Base-by-base conservation (phyloP, 2,113 vertebrate species). In the Cichladusa arquata region DNA sequence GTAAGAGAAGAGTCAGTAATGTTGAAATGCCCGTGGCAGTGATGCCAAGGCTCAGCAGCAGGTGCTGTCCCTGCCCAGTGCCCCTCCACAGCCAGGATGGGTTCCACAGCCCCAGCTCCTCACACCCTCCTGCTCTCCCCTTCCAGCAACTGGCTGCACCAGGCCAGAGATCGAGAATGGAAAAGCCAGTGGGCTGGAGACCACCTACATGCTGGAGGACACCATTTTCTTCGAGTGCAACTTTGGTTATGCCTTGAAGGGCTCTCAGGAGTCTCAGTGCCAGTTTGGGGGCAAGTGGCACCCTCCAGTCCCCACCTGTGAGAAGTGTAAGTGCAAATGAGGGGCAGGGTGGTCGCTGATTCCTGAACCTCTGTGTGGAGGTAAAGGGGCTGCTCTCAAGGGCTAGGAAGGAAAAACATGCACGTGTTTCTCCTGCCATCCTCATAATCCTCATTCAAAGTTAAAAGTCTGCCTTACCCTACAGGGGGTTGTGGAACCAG, bases 291-390 rank as follows among this genome's bases (percentile, higher is more conserved):
- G 88, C 79, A 81, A 3, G 0, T 97, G 96, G 96, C 42, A 93
- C 51, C 96, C 96, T 70, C 94, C 95, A 47, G 58, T 95, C 54
- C 96, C 96, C 67, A 45, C 3, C 71, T 97, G 96, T 62, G 90
- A 97, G 42, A 94, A 95, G 79, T 0, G 96, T 97, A 86, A 97
- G 96, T 93, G 67, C 14, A 24, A 11, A 1, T 5, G 34, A 48
- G 25, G 25, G 0, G 5, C 60, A 33, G 83, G 23, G 60, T 19
- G 50, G 64, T 1, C 14, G 58, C 28, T 44, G 72, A 15, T 62
- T 70, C 36, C 65, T 85, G 91, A 86, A 6, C 25, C 29, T 6
- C 14, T 4, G 24, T n/a, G 33, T 3, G 48, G 33, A 53, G 67
- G 44, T 14, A 20, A 40, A 61, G 22, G 26, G n/a, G 54, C 28